Evolutionary conservation across 2,797 vertebrate species (phyloP), one percentile per base, ranked within the genome.

Genomic region (Cottoperca gobio): DNA sequence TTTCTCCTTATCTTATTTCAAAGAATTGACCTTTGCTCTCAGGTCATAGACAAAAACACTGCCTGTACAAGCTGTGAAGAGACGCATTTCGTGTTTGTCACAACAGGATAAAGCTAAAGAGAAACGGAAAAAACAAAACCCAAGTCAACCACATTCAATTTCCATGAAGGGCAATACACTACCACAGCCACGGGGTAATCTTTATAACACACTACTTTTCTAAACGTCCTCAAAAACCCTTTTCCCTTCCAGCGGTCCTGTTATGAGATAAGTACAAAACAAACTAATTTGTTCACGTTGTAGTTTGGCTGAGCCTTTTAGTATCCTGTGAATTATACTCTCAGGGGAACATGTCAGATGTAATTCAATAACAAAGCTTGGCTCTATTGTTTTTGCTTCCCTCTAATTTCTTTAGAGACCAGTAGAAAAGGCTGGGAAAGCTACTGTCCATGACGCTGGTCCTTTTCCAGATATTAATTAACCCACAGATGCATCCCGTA

Each of bases 341-440:
- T 82, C 85, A 48, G 80, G 81, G 87, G 87, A 86, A 81, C 64
- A 91, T 78, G 81, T 82, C 84, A 80, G 74, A 87, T 59, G 64
- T 86, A 91, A 93, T 92, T 90, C 86, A 88, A 93, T 93, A 93
- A 94, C 90, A 89, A 89, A 89, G 86, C 81, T 88, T 70, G 45
- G 85, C 89, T 92, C 86, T 80, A 77, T 84, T 90, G 86, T 90
- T 90, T 93, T 93, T 88, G 88, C 92, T 86, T 93, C 76, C 71
- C 86, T 91, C 91, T 95, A 95, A 96, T 96, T 93, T 95, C 94
- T 94, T 92, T 93, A 93, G 89, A 90, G 88, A 84, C 79, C 79
- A 78, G 74, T 53, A 83, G 66, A 86, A 89, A 85, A 79, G 82
- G 68, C 88, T 87, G 79, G 83, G 59, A 86, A 78, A 72, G 83